Evolutionary conservation across 2,113 vertebrate species (phyloP).

Genomic region (Aspidoscelis tigris): DNA sequence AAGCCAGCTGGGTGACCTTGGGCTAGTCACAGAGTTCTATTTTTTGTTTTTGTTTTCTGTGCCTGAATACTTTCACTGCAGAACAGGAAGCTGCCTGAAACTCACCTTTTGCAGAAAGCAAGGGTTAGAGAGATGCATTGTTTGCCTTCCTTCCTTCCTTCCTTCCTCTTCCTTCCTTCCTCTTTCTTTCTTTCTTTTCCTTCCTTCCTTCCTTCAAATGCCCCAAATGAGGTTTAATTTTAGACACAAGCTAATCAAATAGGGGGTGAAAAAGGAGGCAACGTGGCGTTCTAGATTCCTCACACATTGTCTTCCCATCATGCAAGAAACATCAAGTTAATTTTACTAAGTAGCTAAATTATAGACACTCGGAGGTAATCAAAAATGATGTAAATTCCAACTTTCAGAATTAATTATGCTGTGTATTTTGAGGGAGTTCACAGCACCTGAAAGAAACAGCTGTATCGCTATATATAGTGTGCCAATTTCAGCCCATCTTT

Average conservation of each 20-base stretch:
- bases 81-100: not conserved
- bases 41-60: not conserved
- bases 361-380: slow-evolving; percentile 73
- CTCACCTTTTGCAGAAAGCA: no score
- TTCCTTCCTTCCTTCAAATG: not conserved
- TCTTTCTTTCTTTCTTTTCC: no score
- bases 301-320: slow-evolving; percentile 70
- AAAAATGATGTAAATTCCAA: slow-evolving; percentile 67
- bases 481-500: slow-evolving; percentile 19
- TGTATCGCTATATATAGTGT: slow-evolving; percentile 56
- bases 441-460: slow-evolving; percentile 70
- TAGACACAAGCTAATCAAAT: slow-evolving; percentile 30
- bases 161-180: no score
- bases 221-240: slow-evolving; percentile 54
- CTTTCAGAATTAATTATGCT: slow-evolving; percentile 67
- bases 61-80: not conserved
- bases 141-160: no score
- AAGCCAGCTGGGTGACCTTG: no score
- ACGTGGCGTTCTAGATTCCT: slow-evolving; percentile 56
- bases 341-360: slow-evolving; percentile 78
- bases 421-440: slow-evolving; percentile 25
- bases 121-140: no score
- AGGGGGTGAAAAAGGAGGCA: slow-evolving; percentile 15
- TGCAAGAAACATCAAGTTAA: slow-evolving; percentile 69
- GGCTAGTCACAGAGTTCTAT: no score